These are phyloP conservation scores for Trogon melanurus DNA, from an alignment of 2,113 vertebrate genomes.

Conservation along the genomic window DNA sequence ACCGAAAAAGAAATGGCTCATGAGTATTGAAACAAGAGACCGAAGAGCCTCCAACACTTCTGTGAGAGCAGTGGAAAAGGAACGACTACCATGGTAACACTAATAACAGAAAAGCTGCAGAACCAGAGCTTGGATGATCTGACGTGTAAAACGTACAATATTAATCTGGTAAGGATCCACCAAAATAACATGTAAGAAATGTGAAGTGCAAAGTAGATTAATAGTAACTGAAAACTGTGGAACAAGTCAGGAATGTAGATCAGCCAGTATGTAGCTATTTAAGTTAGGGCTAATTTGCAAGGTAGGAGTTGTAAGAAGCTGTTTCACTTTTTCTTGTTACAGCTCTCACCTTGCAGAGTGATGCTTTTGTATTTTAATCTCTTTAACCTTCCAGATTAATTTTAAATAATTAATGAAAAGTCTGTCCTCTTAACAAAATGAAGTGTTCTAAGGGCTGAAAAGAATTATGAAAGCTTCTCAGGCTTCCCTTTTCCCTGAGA, in stretches of 20 bases:
- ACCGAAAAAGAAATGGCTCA: conserved; percentile 30
- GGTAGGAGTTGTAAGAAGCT: not conserved
- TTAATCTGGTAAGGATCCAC: conserved; percentile 72
- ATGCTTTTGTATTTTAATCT: not conserved
- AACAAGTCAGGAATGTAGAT: not conserved
- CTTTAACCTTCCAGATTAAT: not conserved
- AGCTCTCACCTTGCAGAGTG: not conserved
- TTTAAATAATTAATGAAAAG: not conserved
- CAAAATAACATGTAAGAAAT: not conserved
- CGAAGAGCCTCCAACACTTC: conserved; percentile 42
- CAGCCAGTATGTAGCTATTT: not conserved
- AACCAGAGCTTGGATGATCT: conserved; percentile 82
- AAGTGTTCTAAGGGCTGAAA: not conserved
- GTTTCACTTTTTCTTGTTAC: too few species aligned
- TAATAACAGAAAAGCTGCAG: conserved; percentile 83
- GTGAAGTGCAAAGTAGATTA: not conserved
- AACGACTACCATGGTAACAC: conserved; percentile 77
- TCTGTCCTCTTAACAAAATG: not conserved
- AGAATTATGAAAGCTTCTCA: not conserved
- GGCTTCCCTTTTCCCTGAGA: not conserved
- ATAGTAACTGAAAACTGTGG: not conserved
- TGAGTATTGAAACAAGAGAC: conserved; percentile 39
- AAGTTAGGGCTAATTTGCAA: not conserved
- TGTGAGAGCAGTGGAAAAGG: conserved; percentile 49
- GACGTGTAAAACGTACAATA: conserved; percentile 66